phyloP scores from a whole-genome alignment of 1,140 invertebrate genomes.

The Epicauta chinensis region DNA sequence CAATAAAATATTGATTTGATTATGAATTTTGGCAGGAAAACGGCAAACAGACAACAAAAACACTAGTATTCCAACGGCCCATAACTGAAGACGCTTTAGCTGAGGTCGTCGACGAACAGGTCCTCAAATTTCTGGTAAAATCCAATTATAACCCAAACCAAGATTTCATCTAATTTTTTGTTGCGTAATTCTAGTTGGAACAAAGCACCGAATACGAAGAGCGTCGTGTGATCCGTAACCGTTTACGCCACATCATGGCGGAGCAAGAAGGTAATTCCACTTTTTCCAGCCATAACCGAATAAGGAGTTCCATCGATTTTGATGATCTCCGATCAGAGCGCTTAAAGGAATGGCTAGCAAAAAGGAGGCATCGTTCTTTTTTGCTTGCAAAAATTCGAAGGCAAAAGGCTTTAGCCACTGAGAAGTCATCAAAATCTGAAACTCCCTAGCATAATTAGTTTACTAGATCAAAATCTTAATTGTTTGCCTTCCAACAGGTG shows the following conservation, averaged over 20 bases:
- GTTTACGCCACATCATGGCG: slow-evolving; percentile 69
- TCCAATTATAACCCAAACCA: not conserved
- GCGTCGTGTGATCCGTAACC: slow-evolving; percentile 68
- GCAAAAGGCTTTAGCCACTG: too few species aligned
- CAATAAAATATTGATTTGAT: slow-evolving; percentile 5
- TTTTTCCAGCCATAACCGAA: too few species aligned
- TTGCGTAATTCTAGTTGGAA: slow-evolving; percentile 59
- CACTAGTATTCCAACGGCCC: slow-evolving; percentile 37
- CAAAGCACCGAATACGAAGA: slow-evolving; percentile 80
- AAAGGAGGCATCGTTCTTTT: too few species aligned
- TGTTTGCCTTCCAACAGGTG: too few species aligned
- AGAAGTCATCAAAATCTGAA: too few species aligned
- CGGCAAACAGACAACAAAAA: slow-evolving; percentile 34
- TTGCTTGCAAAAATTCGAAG: too few species aligned
- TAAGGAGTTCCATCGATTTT: too few species aligned
- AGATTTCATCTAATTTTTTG: too few species aligned
- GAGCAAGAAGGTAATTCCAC: slow-evolving; percentile 73
- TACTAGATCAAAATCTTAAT: too few species aligned
- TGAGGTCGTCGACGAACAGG: slow-evolving; percentile 66
- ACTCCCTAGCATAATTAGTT: too few species aligned
- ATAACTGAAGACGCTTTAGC: slow-evolving; percentile 52
- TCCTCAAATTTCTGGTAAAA: slow-evolving; percentile 62
- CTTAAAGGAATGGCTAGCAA: too few species aligned
- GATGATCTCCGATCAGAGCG: too few species aligned
- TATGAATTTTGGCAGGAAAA: slow-evolving; percentile 30